Conservation (phyloP, 2,113 vertebrate species). For the Ovibos moschatus region DNA sequence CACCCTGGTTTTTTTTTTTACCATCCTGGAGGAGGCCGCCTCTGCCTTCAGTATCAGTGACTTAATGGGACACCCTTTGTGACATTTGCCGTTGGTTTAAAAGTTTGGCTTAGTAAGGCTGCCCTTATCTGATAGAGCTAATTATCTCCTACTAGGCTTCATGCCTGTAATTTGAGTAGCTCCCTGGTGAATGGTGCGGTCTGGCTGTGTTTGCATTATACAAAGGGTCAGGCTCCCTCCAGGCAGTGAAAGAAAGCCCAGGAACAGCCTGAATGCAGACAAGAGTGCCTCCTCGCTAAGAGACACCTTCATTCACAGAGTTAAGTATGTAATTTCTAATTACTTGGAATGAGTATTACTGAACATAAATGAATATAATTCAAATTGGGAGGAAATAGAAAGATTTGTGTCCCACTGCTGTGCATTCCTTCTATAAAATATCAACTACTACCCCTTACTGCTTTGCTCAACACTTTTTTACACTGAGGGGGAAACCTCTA, state of each 20-base stretch:
- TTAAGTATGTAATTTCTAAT: not conserved
- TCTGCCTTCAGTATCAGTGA: not conserved
- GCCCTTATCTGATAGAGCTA: not conserved
- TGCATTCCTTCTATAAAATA: not conserved
- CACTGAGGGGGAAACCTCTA: not conserved
- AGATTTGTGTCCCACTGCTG: not conserved
- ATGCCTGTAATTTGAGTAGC: not conserved
- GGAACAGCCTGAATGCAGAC: not conserved
- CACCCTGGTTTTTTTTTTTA: not conserved
- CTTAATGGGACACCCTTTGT: not conserved
- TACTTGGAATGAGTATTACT: not conserved
- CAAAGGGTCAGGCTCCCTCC: not conserved
- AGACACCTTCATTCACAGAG: not conserved
- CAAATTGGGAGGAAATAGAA: not conserved
- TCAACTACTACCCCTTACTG: not conserved
- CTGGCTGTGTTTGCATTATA: not conserved
- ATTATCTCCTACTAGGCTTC: not conserved
- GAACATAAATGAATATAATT: not conserved
- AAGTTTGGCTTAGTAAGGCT: not conserved
- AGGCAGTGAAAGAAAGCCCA: not conserved
- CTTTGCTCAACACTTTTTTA: not conserved
- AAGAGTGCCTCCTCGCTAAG: not conserved
- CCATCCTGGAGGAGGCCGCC: not conserved
- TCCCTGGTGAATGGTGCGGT: accelerated
- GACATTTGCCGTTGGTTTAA: not conserved